Conservation (phyloP, 2,113 vertebrate species). For the Syngnathoides biaculeatus region DNA sequence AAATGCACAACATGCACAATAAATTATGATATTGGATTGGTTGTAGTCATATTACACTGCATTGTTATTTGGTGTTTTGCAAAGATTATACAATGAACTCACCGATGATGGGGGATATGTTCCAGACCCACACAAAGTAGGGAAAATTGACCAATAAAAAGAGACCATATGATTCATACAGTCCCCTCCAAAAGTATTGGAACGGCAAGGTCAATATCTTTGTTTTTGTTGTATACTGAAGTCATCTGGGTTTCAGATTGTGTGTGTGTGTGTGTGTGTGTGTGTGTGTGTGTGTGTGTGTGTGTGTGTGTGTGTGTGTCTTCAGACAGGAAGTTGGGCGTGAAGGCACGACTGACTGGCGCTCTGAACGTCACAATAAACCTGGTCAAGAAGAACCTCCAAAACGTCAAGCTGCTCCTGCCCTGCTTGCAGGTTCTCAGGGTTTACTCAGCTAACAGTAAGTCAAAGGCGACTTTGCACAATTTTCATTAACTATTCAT, state of each 20-base stretch:
- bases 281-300: neutral
- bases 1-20: no score
- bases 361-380: conserved; percentile 83
- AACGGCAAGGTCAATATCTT: no score
- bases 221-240: no score
- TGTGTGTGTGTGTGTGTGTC: conserved; percentile 22
- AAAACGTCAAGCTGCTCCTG: conserved; percentile 84
- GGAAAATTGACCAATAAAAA: neutral
- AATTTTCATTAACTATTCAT: neutral
- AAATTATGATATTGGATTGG: no score
- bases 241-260: no score
- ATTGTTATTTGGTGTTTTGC: neutral
- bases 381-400: conserved; percentile 89
- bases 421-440: conserved; percentile 94
- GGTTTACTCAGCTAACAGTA: conserved; percentile 89
- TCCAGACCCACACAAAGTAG: neutral
- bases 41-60: no score
- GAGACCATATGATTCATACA: no score
- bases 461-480: conserved; percentile 60
- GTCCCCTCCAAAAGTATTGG: no score
- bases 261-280: neutral
- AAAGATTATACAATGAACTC: neutral
- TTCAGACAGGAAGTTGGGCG: conserved; percentile 93
- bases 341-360: conserved; percentile 91
- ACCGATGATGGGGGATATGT: neutral